Conservation (phyloP, 2,113 vertebrate genomes). For the Columba livia region DNA sequence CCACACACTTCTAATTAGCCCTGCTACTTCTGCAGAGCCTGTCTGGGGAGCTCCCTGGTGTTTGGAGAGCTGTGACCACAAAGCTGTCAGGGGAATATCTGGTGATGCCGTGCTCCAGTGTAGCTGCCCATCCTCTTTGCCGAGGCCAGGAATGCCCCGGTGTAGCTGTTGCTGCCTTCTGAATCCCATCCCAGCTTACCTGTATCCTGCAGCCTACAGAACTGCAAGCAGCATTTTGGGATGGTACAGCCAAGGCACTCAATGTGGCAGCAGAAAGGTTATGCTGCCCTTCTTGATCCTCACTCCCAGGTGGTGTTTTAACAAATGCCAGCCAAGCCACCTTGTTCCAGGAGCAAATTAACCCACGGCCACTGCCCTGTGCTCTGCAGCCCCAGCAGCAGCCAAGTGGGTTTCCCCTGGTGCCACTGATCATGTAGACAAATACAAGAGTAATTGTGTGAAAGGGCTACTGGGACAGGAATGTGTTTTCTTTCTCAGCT, state of each 20-base stretch:
- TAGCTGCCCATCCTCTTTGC: not conserved
- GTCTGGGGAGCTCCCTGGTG: not conserved
- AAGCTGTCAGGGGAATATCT: accelerated
- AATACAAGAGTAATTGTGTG: not conserved
- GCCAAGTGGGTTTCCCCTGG: not conserved
- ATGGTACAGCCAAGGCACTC: not conserved
- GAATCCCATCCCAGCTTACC: not conserved
- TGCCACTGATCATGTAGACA: not conserved
- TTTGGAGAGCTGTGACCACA: not conserved
- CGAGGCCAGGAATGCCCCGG: accelerated
- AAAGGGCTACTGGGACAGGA: not conserved
- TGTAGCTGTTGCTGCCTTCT: too few relatives aligned
- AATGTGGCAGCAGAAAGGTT: not conserved
- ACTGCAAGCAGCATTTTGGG: not conserved
- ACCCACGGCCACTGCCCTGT: accelerated
- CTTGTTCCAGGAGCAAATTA: not conserved
- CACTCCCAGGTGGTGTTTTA: not conserved
- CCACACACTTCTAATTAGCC: not conserved
- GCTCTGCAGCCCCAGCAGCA: not conserved
- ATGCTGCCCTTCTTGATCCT: not conserved
- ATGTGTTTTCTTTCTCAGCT: not conserved
- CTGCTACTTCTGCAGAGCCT: not conserved
- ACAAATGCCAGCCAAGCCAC: not conserved
- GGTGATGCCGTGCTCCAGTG: not conserved
- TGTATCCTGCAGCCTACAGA: not conserved